These are phyloP conservation scores for Sepiola atlantica DNA, from an alignment of 2,888 invertebrate genomes.

Conservation along the genomic window DNA sequence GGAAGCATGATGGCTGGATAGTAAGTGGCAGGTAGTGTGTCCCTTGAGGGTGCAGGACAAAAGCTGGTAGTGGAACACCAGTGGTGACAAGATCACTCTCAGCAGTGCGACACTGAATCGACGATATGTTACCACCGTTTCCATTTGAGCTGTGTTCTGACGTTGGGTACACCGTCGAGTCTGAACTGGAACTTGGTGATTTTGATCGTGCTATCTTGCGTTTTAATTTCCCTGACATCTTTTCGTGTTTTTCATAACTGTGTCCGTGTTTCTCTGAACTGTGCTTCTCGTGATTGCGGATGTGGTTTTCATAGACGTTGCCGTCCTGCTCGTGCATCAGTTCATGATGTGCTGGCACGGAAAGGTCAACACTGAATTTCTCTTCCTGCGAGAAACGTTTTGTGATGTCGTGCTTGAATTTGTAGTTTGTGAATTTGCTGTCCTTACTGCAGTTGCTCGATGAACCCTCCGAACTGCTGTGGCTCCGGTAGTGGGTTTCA, in stretches of 20 bases:
- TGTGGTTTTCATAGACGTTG: constrained; percentile 8
- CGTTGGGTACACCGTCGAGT: constrained; percentile 55
- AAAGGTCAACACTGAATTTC: constrained; percentile 49
- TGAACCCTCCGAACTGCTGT: neutral
- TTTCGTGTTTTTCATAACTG: constrained; percentile 35
- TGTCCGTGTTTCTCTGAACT: neutral
- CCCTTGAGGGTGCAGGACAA: constrained; percentile 91
- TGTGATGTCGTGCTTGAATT: constrained; percentile 95
- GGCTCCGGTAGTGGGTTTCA: neutral
- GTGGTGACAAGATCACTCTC: constrained; percentile 51
- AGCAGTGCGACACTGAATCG: constrained; percentile 36
- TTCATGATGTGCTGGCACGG: neutral
- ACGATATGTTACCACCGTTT: constrained; percentile 50
- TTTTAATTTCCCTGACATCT: constrained; percentile 40
- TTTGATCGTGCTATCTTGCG: constrained; percentile 33
- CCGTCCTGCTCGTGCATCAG: neutral
- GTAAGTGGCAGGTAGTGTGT: constrained; percentile 88
- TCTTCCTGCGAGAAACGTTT: constrained; percentile 82
- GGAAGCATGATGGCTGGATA: constrained; percentile 63
- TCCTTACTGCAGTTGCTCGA: neutral
- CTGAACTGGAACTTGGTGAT: constrained; percentile 52
- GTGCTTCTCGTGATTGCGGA: neutral
- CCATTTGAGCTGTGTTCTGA: constrained; percentile 57
- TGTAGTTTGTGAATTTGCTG: constrained; percentile 78
- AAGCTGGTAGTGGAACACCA: constrained; percentile 81